Evolutionary conservation across 2,888 invertebrate genomes (phyloP).

Genomic region (Seira sanloemensis): DNA sequence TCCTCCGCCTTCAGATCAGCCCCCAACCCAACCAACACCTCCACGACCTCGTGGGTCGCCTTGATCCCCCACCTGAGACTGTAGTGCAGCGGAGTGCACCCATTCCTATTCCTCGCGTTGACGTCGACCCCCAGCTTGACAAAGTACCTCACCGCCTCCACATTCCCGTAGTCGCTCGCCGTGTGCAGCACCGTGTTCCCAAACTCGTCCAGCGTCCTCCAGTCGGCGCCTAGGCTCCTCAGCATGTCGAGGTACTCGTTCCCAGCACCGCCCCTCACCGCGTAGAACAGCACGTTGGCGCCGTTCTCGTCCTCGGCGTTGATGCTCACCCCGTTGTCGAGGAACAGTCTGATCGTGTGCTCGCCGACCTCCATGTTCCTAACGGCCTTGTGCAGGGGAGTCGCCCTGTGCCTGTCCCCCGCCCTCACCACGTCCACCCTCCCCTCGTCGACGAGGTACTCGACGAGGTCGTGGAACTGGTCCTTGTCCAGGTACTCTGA

Average conservation of each 20-base stretch:
- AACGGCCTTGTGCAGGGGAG: neutral
- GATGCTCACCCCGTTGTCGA: neutral
- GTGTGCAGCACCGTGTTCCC: neutral
- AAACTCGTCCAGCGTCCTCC: neutral
- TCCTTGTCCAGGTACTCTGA: neutral
- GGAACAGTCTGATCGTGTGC: neutral
- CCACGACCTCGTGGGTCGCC: neutral
- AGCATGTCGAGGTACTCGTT: neutral
- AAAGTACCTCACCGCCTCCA: neutral
- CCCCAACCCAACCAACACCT: neutral
- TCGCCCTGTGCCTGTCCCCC: neutral
- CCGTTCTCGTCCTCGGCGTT: neutral
- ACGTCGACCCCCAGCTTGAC: neutral
- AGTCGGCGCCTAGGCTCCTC: neutral
- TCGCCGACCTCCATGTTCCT: neutral
- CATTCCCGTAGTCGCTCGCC: neutral
- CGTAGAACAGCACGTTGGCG: neutral
- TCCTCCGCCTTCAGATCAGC: neutral
- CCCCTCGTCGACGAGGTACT: neutral
- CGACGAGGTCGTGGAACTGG: neutral
- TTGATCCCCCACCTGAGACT: neutral
- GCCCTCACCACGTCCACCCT: neutral
- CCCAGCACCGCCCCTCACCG: neutral
- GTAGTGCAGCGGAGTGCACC: neutral
- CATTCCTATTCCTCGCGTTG: neutral